Conservation (phyloP, 2,888 invertebrate species). For the Anthophora plumipes region DNA sequence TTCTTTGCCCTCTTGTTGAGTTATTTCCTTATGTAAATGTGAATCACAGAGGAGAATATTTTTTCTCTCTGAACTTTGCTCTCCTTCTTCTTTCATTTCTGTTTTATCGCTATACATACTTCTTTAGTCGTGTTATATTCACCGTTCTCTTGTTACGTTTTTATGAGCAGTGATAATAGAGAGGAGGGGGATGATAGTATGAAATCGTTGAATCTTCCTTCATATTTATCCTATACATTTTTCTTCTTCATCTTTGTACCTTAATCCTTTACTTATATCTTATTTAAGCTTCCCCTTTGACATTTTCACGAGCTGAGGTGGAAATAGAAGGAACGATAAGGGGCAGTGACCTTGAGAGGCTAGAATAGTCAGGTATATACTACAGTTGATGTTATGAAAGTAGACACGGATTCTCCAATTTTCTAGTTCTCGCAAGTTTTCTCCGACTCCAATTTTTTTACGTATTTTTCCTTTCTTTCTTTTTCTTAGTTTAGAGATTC, state of each 20-base stretch:
- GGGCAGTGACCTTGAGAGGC: too few species aligned
- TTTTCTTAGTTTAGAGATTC: too few species aligned
- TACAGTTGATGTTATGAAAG: too few species aligned
- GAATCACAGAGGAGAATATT: not conserved
- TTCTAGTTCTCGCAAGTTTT: too few species aligned
- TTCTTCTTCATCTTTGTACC: not conserved
- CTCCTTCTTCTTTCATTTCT: not conserved
- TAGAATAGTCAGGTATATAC: too few species aligned
- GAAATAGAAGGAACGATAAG: not conserved
- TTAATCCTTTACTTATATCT: not conserved
- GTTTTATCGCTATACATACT: not conserved
- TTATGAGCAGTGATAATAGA: not conserved
- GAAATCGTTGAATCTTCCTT: not conserved
- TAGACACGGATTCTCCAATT: too few species aligned
- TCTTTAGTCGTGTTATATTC: not conserved
- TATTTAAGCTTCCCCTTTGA: not conserved
- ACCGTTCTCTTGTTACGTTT: not conserved
- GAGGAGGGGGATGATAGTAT: not conserved
- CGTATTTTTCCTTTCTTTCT: too few species aligned
- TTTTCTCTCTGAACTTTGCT: too few species aligned
- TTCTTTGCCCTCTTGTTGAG: too few species aligned
- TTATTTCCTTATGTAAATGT: not conserved
- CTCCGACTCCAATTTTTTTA: too few species aligned
- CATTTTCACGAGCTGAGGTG: not conserved
- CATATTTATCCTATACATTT: not conserved